Evolutionary conservation across 2,797 vertebrate genomes (phyloP).

Genomic region (Melanotaenia parkinsoni): DNA sequence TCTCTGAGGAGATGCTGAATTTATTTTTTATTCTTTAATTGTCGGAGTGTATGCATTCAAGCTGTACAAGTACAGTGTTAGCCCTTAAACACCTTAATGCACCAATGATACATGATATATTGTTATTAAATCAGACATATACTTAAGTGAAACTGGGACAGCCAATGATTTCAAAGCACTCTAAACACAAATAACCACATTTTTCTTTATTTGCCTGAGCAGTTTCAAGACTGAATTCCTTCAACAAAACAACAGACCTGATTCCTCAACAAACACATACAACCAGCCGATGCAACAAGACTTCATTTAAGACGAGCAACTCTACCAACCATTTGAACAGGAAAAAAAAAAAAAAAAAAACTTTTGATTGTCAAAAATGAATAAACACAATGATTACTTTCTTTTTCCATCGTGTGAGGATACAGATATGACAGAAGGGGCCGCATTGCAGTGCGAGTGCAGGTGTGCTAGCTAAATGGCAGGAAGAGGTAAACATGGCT

Average conservation of each 20-base stretch:
- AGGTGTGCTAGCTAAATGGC: constrained; percentile 40
- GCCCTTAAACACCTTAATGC: neutral
- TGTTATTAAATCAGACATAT: neutral
- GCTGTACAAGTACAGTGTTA: neutral
- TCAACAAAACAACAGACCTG: constrained; percentile 33
- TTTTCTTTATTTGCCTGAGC: constrained; percentile 58
- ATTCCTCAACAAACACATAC: constrained; percentile 48
- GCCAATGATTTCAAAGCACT: neutral
- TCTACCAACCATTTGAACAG: neutral
- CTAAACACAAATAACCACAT: neutral
- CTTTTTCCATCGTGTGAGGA: constrained; percentile 27
- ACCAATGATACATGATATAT: neutral
- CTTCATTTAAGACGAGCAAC: constrained; percentile 3
- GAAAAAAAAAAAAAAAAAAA: neutral
- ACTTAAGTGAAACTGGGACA: constrained; percentile 1
- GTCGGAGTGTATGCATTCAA: neutral
- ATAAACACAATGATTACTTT: constrained; percentile 3
- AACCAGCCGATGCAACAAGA: constrained; percentile 22
- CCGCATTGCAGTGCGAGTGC: constrained; percentile 41
- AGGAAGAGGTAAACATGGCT: constrained; percentile 59
- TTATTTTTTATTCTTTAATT: neutral
- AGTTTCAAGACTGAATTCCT: constrained; percentile 39
- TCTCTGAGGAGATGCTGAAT: neutral
- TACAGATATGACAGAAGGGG: constrained; percentile 32
- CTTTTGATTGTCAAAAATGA: constrained; percentile 51